These are phyloP conservation scores for Arothron firmamentum DNA, from an alignment of 2,113 vertebrate species.

Conservation along the genomic window DNA sequence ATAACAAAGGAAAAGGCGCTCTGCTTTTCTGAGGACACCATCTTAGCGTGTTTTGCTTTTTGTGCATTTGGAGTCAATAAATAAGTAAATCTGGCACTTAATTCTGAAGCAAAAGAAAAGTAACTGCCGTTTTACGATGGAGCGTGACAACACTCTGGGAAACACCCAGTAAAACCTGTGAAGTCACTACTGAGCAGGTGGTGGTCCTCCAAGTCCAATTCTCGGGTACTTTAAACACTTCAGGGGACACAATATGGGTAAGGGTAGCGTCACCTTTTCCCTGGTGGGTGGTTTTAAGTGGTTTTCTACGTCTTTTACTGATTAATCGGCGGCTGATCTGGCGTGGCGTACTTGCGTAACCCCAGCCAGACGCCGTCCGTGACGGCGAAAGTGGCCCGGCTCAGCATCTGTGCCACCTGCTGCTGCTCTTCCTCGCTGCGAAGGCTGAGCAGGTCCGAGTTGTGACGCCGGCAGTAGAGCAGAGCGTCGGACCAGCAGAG, in stretches of 20 bases:
- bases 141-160: too few relatives aligned
- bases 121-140: too few relatives aligned
- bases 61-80: neutral
- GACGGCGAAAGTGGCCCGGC: neutral
- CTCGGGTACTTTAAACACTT: too few relatives aligned
- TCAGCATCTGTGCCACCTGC: constrained; percentile 14
- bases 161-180: too few relatives aligned
- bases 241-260: too few relatives aligned
- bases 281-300: too few relatives aligned
- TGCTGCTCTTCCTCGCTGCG: constrained; percentile 15
- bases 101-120: neutral
- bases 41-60: neutral
- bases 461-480: constrained; percentile 10
- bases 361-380: constrained; percentile 21
- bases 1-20: neutral
- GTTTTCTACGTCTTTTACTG: too few relatives aligned
- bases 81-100: too few relatives aligned
- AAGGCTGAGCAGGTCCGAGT: constrained; percentile 26
- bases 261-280: too few relatives aligned
- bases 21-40: neutral
- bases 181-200: too few relatives aligned
- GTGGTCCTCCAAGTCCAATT: too few relatives aligned
- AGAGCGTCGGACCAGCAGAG: constrained; percentile 26
- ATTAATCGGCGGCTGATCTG: neutral
- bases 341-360: constrained; percentile 8